Evolutionary conservation across 2,113 vertebrate genomes (phyloP).

Genomic region (Lampris megalopsis): DNA sequence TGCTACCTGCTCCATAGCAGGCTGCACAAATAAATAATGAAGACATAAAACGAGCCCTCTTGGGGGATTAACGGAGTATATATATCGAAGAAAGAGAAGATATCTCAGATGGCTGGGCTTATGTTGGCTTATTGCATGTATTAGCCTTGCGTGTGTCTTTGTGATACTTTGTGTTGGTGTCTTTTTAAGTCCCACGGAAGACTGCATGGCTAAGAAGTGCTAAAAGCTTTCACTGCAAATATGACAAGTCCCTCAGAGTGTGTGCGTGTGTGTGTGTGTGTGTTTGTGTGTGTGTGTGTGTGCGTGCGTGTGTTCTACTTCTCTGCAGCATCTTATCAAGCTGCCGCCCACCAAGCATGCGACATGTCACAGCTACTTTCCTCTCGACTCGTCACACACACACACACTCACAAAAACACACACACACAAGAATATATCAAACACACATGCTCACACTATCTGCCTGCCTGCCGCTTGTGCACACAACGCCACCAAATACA

Average conservation of each 20-base stretch:
- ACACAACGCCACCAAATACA: constrained; percentile 1
- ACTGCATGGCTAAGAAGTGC: constrained; percentile 48
- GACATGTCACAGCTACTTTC: constrained; percentile 57
- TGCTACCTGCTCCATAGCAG: too few species aligned
- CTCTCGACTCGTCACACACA: constrained; percentile 33
- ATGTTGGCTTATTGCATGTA: neutral
- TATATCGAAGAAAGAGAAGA: too few species aligned
- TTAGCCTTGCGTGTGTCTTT: neutral
- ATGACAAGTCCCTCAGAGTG: constrained; percentile 50
- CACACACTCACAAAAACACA: neutral
- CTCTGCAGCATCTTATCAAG: constrained; percentile 36
- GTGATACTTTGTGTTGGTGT: constrained; percentile 9
- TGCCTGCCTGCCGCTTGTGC: too few species aligned
- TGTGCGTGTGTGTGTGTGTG: constrained; percentile 15
- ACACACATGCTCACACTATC: neutral
- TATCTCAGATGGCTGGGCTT: too few species aligned
- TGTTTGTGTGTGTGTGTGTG: constrained; percentile 16
- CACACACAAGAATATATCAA: neutral
- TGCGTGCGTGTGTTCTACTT: constrained; percentile 24
- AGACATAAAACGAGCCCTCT: too few species aligned
- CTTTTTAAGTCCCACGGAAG: constrained; percentile 41
- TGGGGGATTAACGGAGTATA: too few species aligned
- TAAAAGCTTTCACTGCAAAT: constrained; percentile 61
- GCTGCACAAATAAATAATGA: too few species aligned
- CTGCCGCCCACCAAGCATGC: constrained; percentile 41